phyloP scores from a whole-genome alignment of 1,140 invertebrate species.

The Ceratoteleas bidentatus region DNA sequence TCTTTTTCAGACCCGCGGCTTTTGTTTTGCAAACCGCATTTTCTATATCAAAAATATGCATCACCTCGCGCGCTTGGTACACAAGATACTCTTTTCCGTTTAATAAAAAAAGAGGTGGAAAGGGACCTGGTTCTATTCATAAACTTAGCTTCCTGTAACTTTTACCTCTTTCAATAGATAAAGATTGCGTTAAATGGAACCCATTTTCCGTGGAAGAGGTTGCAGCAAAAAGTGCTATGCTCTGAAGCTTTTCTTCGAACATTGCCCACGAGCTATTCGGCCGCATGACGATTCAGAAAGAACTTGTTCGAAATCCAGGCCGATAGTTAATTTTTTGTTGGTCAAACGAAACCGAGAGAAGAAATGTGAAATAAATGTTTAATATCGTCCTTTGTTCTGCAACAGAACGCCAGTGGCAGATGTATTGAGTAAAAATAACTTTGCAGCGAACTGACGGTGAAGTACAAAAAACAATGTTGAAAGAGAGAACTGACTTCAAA shows the following conservation, averaged over 20 bases:
- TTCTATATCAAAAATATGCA: slow-evolving; percentile 17
- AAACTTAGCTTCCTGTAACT: slow-evolving; percentile 22
- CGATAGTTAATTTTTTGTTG: slow-evolving; percentile 16
- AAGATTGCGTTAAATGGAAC: slow-evolving; percentile 35
- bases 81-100: slow-evolving; percentile 8
- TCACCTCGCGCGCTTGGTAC: neutral
- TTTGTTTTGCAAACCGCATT: slow-evolving; percentile 9
- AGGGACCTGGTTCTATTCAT: slow-evolving; percentile 23
- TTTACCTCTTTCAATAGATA: slow-evolving; percentile 46
- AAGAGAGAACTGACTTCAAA: no score
- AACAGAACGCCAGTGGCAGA: no score
- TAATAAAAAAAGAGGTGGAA: slow-evolving; percentile 19
- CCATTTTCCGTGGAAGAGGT: slow-evolving; percentile 30
- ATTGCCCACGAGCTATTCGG: slow-evolving; percentile 14
- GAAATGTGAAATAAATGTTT: no score
- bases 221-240: slow-evolving; percentile 26
- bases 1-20: neutral
- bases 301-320: slow-evolving; percentile 5
- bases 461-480: no score
- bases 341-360: no score
- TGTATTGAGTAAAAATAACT: no score
- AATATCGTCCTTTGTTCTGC: no score
- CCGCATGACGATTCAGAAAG: slow-evolving; percentile 17
- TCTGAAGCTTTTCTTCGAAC: slow-evolving; percentile 24
- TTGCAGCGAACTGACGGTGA: no score